Evolutionary conservation across 2,888 invertebrate genomes (phyloP).

Genomic region (Drosophila prostipennis): DNA sequence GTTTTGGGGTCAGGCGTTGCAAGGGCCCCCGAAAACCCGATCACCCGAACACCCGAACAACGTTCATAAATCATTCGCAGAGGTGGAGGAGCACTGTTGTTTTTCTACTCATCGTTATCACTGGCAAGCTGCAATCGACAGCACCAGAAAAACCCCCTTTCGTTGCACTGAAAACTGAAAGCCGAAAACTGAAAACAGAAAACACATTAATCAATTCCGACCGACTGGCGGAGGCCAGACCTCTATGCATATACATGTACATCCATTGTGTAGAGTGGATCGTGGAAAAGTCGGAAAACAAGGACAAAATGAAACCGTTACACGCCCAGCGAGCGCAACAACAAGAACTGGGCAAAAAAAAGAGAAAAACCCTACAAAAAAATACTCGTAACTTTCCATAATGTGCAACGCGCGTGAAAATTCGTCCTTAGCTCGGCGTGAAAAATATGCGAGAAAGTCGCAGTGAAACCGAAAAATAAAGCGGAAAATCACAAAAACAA

Average conservation of each 20-base stretch:
- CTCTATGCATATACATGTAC: constrained; percentile 38
- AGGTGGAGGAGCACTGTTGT: constrained; percentile 35
- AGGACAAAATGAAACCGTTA: constrained; percentile 58
- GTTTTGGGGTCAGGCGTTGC: constrained; percentile 75
- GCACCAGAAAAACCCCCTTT: constrained; percentile 9
- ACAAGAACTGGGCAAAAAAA: constrained; percentile 19
- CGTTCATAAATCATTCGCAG: constrained; percentile 71
- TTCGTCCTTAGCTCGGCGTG: constrained; percentile 67
- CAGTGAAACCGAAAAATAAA: constrained; percentile 35
- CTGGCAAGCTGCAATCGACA: constrained; percentile 76
- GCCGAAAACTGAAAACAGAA: constrained; percentile 55
- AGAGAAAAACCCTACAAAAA: constrained; percentile 8
- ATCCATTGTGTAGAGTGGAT: constrained; percentile 52
- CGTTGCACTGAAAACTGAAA: constrained; percentile 51
- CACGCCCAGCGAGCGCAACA: constrained; percentile 62
- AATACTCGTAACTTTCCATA: constrained; percentile 59
- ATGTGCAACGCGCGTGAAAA: constrained; percentile 78
- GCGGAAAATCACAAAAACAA: constrained; percentile 9
- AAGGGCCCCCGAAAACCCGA: constrained; percentile 54
- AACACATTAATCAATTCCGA: constrained; percentile 77
- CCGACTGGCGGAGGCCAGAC: constrained; percentile 41
- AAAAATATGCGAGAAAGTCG: constrained; percentile 48
- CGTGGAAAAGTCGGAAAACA: constrained; percentile 41
- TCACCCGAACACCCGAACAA: constrained; percentile 56
- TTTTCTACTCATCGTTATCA: constrained; percentile 72